Percentiles rank a stretch among this genome's conserved stretches.
Evolutionary conservation across 1,140 invertebrate genomes (phyloP).

Genomic region (Aphaenogaster floridana): DNA sequence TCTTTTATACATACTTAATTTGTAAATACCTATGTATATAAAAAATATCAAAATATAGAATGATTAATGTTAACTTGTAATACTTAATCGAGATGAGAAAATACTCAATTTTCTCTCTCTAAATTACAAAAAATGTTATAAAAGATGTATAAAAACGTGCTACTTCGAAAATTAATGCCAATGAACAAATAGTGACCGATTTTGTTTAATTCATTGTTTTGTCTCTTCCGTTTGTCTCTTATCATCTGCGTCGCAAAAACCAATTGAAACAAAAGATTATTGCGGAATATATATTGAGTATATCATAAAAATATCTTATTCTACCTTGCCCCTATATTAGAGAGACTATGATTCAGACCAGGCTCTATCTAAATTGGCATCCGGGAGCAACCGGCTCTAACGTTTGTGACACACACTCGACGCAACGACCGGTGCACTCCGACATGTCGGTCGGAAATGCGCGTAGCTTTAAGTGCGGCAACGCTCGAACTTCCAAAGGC

Average conservation of each 20-base stretch:
- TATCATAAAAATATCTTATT: not conserved
- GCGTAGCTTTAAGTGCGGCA: conserved; percentile 48
- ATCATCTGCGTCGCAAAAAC: not conserved
- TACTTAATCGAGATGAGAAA: not conserved
- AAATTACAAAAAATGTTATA: not conserved
- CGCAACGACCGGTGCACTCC: conserved; percentile 25
- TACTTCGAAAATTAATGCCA: not conserved
- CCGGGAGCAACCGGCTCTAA: not conserved
- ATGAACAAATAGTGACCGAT: not conserved
- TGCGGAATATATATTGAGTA: not conserved
- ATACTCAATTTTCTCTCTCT: not conserved
- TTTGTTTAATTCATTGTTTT: conserved; percentile 14
- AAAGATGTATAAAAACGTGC: not conserved
- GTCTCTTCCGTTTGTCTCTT: too few relatives aligned
- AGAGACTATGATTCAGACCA: not conserved
- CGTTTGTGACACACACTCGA: conserved; percentile 2
- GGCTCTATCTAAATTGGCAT: conserved; percentile 18
- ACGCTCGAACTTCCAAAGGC: conserved; percentile 56
- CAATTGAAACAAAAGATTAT: not conserved
- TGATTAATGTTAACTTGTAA: not conserved
- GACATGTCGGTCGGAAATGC: conserved; percentile 55
- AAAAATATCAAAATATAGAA: not conserved
- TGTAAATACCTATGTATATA: not conserved
- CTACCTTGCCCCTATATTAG: not conserved
- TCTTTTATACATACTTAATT: not conserved